Percentiles rank a stretch among this genome's conserved stretches.
phyloP scores from a whole-genome alignment of 2,797 vertebrate genomes.

The Alfaro cultratus region DNA sequence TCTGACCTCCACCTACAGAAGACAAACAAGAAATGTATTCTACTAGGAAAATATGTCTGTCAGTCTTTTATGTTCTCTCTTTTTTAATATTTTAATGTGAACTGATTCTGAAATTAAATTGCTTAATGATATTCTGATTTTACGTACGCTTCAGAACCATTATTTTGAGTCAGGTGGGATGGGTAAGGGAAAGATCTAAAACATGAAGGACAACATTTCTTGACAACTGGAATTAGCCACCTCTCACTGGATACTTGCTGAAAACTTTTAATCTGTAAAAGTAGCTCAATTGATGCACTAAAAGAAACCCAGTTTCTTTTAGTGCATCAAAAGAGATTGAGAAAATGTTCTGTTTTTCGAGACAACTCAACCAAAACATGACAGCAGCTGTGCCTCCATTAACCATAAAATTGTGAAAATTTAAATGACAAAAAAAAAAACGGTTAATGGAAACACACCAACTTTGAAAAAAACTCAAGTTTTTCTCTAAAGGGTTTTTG shows the following conservation, averaged over 20 bases:
- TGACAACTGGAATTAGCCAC: neutral
- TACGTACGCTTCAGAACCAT: neutral
- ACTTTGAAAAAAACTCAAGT: too few relatives aligned
- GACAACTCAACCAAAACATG: neutral
- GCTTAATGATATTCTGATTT: neutral
- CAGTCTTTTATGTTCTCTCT: neutral
- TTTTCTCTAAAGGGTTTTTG: too few relatives aligned
- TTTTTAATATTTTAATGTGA: neutral
- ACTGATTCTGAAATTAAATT: neutral
- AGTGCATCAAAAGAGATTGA: neutral
- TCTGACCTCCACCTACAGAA: slow-evolving; percentile 80
- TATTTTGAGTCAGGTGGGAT: neutral
- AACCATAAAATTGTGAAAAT: neutral
- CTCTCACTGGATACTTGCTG: neutral
- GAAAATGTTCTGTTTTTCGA: neutral
- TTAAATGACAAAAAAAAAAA: too few relatives aligned
- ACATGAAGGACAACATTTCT: neutral
- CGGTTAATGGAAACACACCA: too few relatives aligned
- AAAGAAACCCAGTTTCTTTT: neutral
- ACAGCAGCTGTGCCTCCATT: neutral
- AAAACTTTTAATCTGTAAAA: neutral
- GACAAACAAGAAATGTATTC: neutral
- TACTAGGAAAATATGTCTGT: neutral
- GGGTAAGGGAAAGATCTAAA: neutral
- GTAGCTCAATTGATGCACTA: neutral